phyloP scores from a whole-genome alignment of 2,113 vertebrate genomes.

The Eurystomus gularis region DNA sequence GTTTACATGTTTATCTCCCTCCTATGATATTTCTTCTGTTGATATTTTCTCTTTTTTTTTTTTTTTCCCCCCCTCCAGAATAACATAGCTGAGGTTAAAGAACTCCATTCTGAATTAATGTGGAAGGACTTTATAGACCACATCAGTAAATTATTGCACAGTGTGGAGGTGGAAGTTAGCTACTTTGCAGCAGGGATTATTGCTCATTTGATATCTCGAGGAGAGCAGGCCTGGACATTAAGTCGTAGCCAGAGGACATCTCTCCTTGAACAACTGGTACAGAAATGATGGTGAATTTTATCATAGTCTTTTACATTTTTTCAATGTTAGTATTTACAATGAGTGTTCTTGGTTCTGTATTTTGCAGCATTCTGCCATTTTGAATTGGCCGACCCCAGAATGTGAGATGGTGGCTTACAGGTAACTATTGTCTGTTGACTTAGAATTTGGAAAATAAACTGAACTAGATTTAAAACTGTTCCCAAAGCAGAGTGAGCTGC shows the following conservation, averaged over 20 bases:
- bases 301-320: not conserved
- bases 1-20: not conserved
- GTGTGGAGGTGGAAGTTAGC: constrained; percentile 96
- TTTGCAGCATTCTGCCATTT: constrained; percentile 90
- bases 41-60: not conserved
- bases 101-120: constrained; percentile 94
- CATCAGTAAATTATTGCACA: constrained; percentile 91
- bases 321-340: not conserved
- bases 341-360: constrained; percentile 55
- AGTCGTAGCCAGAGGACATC: constrained; percentile 82
- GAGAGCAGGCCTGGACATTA: constrained; percentile 91
- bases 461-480: not conserved
- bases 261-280: constrained; percentile 92
- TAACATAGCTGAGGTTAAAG: constrained; percentile 97
- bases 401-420: constrained; percentile 99
- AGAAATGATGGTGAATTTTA: constrained; percentile 48
- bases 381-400: constrained; percentile 95
- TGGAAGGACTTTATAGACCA: constrained; percentile 95
- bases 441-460: not conserved
- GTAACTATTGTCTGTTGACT: constrained; percentile 70
- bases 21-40: not conserved
- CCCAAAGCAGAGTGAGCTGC: not conserved
- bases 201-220: constrained; percentile 93
- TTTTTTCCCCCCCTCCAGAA: constrained; percentile 75
- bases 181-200: constrained; percentile 98